Conservation (phyloP, 37 sponge, comb jelly and placozoan species). For the Geodia barretti region DNA sequence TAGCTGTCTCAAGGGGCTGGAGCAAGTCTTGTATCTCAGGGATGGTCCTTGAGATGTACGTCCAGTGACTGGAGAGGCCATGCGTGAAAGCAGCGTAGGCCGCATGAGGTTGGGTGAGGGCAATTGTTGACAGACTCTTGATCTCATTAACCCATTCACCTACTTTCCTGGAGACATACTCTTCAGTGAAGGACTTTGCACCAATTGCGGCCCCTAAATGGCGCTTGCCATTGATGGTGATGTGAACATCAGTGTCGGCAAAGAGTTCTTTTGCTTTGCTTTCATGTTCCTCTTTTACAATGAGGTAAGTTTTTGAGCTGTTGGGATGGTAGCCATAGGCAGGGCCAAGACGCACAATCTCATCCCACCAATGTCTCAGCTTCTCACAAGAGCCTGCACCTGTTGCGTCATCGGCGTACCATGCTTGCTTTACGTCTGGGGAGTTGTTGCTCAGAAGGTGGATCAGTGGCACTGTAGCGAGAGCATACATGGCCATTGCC, state of each 20-base stretch:
- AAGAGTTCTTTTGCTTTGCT: constrained; percentile 20
- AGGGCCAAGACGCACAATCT: constrained; percentile 17
- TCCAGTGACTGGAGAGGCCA: constrained; percentile 18
- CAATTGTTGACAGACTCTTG: constrained; percentile 11
- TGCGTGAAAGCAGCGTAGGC: constrained; percentile 15
- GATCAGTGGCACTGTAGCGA: constrained; percentile 31
- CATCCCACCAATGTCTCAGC: constrained; percentile 36
- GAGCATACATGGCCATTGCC: constrained; percentile 56
- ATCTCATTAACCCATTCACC: constrained; percentile 25
- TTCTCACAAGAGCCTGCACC: constrained; percentile 8
- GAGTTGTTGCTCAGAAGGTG: not conserved
- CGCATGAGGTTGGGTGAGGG: constrained; percentile 21
- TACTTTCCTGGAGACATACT: constrained; percentile 38
- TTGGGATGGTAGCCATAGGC: constrained; percentile 52
- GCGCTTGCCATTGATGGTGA: constrained; percentile 30
- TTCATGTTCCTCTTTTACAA: constrained; percentile 43
- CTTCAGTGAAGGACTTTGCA: constrained; percentile 1
- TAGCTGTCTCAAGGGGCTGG: constrained; percentile 36
- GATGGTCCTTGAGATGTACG: constrained; percentile 16
- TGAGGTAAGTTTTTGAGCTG: constrained; percentile 26
- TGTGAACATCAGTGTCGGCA: constrained; percentile 21
- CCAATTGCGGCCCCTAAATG: constrained; percentile 46
- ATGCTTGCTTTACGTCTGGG: constrained; percentile 34
- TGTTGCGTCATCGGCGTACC: constrained; percentile 67
- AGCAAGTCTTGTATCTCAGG: constrained; percentile 26